phyloP scores from a whole-genome alignment of 2,888 invertebrate species.

The Hipparchia sbordonii region DNA sequence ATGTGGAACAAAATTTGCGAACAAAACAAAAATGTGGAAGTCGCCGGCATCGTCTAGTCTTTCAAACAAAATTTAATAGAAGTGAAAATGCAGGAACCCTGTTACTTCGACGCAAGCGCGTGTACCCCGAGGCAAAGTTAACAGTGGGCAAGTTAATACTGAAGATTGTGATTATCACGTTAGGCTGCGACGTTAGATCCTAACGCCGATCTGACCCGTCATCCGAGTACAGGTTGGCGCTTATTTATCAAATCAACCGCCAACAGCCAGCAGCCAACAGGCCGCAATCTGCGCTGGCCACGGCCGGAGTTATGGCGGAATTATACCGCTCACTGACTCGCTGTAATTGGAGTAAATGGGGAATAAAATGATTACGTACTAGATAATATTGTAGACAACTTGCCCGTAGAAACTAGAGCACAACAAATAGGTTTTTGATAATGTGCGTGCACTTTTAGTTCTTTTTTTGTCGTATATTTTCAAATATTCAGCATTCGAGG shows the following conservation, averaged over 20 bases:
- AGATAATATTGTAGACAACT: not conserved
- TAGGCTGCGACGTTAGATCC: not conserved
- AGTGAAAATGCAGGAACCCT: not conserved
- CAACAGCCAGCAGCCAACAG: constrained; percentile 7
- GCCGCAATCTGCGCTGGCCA: constrained; percentile 9
- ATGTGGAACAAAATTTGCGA: too few relatives aligned
- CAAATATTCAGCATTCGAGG: too few relatives aligned
- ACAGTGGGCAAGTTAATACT: not conserved
- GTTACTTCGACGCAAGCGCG: not conserved
- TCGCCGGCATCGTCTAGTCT: too few relatives aligned
- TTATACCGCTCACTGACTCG: constrained; percentile 18
- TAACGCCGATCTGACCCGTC: not conserved
- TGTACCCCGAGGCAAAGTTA: not conserved
- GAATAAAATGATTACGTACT: not conserved
- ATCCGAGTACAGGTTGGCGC: constrained; percentile 4
- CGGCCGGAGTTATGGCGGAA: constrained; percentile 12
- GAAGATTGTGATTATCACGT: constrained; percentile 18
- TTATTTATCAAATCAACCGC: constrained; percentile 17
- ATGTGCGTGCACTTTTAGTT: too few relatives aligned
- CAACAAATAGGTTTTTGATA: too few relatives aligned
- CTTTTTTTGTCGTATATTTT: too few relatives aligned
- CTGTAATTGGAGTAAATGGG: constrained; percentile 5
- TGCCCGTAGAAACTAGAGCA: not conserved
- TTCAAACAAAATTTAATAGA: too few relatives aligned
- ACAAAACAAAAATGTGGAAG: too few relatives aligned